These are phyloP conservation scores for Heliornis fulica DNA, from an alignment of 2,113 vertebrate genomes.

Conservation along the genomic window DNA sequence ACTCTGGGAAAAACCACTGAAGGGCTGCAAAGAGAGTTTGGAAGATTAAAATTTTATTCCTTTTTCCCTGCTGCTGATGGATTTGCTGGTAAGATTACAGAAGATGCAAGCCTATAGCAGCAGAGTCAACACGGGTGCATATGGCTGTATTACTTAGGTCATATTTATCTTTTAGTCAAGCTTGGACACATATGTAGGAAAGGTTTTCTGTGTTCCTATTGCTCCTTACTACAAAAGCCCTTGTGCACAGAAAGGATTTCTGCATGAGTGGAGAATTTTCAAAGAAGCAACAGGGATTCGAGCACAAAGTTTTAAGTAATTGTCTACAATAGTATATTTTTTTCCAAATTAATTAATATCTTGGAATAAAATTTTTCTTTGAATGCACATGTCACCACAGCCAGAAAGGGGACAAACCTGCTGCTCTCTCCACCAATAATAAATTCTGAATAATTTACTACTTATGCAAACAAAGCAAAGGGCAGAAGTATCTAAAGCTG, in stretches of 20 bases:
- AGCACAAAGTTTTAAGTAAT: neutral
- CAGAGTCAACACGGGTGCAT: neutral
- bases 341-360: neutral
- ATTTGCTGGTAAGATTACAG: neutral
- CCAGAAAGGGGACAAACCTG: neutral
- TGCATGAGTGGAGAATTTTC: neutral
- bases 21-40: neutral
- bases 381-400: neutral
- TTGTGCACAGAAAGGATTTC: neutral
- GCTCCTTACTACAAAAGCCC: neutral
- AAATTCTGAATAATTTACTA: neutral
- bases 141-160: neutral
- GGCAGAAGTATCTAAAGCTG: neutral
- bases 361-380: neutral
- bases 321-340: neutral
- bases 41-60: neutral
- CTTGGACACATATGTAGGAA: neutral
- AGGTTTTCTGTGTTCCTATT: neutral
- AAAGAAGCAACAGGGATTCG: neutral
- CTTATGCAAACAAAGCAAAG: neutral
- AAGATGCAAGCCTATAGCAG: neutral
- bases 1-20: neutral
- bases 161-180: neutral
- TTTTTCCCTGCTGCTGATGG: neutral
- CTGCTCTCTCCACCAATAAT: neutral